Evolutionary conservation across 2,797 vertebrate genomes (phyloP).

Genomic region (Okamejei kenojei): DNA sequence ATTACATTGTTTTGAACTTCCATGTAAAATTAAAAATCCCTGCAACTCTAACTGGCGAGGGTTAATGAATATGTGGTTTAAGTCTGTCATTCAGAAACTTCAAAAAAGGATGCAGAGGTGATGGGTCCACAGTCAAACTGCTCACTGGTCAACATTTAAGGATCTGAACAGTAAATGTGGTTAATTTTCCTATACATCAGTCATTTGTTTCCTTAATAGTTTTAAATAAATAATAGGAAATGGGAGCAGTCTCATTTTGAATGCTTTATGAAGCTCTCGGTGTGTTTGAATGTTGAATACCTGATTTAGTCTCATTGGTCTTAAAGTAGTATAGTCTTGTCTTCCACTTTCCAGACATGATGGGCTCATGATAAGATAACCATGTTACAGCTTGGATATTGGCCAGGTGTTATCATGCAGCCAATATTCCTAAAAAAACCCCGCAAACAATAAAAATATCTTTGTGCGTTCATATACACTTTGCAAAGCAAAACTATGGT

Average conservation of each 20-base stretch:
- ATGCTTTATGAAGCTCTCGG: neutral
- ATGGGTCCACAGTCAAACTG: conserved; percentile 34
- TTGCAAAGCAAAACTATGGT: no score
- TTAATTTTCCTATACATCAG: conserved; percentile 11
- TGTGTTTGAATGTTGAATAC: neutral
- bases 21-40: neutral
- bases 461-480: no score
- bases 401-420: neutral
- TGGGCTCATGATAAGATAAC: neutral
- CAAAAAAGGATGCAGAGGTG: conserved; percentile 41
- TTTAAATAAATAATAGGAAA: conserved; percentile 37
- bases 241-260: neutral
- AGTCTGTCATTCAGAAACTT: conserved; percentile 44
- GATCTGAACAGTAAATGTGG: conserved; percentile 39
- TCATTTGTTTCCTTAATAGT: conserved; percentile 24
- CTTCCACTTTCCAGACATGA: no score
- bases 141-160: conserved; percentile 40
- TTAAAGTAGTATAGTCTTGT: neutral
- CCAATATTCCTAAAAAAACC: no score
- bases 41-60: neutral
- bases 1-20: neutral
- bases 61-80: conserved; percentile 33
- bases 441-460: no score
- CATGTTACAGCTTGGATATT: no score
- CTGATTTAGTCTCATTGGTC: neutral